phyloP scores from a whole-genome alignment of 2,888 invertebrate genomes.

The Microctonus aethiopoides region DNA sequence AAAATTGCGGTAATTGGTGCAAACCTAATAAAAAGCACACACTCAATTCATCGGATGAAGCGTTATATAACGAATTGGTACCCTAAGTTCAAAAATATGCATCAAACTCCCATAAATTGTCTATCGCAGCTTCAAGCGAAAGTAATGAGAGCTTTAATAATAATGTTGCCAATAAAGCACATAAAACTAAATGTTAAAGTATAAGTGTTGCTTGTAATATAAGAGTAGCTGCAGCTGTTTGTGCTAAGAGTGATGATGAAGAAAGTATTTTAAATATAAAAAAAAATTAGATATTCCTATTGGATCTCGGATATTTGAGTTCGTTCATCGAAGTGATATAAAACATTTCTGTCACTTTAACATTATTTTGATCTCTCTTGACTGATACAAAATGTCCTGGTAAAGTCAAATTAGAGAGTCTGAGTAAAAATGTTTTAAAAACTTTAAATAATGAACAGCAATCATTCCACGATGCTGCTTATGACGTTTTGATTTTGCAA shows the following conservation, averaged over 20 bases:
- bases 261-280: conserved; percentile 7
- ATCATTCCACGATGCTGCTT: conserved; percentile 32
- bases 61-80: too few species aligned
- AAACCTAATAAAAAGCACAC: neutral
- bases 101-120: too few species aligned
- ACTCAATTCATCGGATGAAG: too few species aligned
- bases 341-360: too few species aligned
- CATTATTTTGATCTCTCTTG: conserved; percentile 20
- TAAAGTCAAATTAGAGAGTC: conserved; percentile 16
- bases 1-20: neutral
- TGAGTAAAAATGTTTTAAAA: conserved; percentile 15
- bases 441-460: conserved; percentile 17
- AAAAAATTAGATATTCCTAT: conserved; percentile 14
- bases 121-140: too few species aligned
- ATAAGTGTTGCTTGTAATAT: conserved; percentile 13
- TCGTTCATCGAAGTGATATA: neutral
- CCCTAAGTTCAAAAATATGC: too few species aligned
- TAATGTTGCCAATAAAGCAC: too few species aligned
- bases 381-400: conserved; percentile 20
- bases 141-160: too few species aligned
- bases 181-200: too few species aligned
- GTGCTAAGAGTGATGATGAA: conserved; percentile 11
- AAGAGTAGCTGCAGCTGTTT: conserved; percentile 6
- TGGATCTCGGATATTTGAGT: conserved; percentile 12
- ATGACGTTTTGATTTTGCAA: conserved; percentile 28